phyloP scores from a whole-genome alignment of 1,140 invertebrate genomes.

The Nixonia krombeini region DNA sequence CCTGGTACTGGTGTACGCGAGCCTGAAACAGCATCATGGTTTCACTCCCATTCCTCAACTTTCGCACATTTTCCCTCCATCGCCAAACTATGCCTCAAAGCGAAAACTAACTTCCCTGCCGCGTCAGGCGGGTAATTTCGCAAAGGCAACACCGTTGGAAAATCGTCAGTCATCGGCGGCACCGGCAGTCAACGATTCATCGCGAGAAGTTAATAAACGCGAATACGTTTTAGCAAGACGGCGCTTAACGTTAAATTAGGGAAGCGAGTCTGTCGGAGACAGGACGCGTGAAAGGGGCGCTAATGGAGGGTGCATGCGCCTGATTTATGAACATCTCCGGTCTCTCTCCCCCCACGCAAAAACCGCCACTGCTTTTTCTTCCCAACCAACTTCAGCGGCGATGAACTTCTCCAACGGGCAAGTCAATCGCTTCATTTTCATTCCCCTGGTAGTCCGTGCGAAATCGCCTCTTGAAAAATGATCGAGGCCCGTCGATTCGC shows the following conservation, averaged over 20 bases:
- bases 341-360: no score
- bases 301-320: slow-evolving; percentile 64
- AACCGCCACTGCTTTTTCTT: no score
- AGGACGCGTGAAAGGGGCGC: slow-evolving; percentile 39
- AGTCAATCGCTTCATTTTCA: no score
- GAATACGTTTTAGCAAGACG: slow-evolving; percentile 56
- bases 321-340: slow-evolving; percentile 61
- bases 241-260: slow-evolving; percentile 62
- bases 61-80: background rate
- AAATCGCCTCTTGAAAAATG: no score
- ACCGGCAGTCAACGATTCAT: background rate
- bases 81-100: background rate
- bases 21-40: slow-evolving; percentile 73
- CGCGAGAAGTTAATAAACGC: slow-evolving; percentile 25
- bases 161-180: no score
- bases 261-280: slow-evolving; percentile 53
- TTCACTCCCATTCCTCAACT: background rate
- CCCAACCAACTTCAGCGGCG: no score
- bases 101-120: background rate
- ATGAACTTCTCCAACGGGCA: no score
- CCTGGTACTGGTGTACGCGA: slow-evolving; percentile 81
- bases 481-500: no score
- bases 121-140: no score
- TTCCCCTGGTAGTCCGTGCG: no score
- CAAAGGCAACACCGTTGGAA: background rate